Percentiles rank a stretch among this genome's conserved stretches.
Evolutionary conservation across 1,140 invertebrate genomes (phyloP).

Genomic region (Conus ventricosus): DNA sequence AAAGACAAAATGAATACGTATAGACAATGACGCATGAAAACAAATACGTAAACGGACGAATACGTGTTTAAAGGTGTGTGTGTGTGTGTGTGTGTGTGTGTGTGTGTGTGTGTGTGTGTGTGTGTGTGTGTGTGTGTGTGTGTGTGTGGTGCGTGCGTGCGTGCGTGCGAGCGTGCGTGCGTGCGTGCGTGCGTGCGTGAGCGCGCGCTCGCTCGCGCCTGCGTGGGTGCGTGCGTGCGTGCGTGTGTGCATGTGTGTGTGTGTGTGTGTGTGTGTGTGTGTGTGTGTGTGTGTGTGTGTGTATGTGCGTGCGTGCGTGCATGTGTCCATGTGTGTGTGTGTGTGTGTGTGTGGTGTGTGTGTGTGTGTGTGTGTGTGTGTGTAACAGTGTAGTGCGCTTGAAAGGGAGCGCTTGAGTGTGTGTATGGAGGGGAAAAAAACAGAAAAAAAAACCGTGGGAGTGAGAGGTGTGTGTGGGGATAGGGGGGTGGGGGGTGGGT

Average conservation of each 20-base stretch:
- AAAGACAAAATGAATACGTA: too few relatives aligned
- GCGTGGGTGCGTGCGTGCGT: neutral
- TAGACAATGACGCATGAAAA: too few relatives aligned
- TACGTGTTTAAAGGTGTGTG: too few relatives aligned
- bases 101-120: too few relatives aligned
- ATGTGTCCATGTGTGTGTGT: neutral
- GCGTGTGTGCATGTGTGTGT: neutral
- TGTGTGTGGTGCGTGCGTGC: neutral
- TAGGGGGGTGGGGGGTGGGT: too few relatives aligned
- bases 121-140: too few relatives aligned
- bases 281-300: neutral
- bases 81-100: too few relatives aligned
- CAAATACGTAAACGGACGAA: too few relatives aligned
- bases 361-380: neutral
- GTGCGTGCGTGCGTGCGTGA: neutral
- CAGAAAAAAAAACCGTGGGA: too few relatives aligned
- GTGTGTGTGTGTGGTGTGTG: neutral
- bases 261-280: neutral
- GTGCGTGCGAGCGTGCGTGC: neutral
- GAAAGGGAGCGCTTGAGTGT: too few relatives aligned
- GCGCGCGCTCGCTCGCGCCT: neutral
- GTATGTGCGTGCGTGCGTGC: neutral
- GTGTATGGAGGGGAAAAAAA: too few relatives aligned
- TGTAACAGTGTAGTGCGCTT: neutral
- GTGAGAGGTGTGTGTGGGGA: too few relatives aligned